Conservation (phyloP, 2,797 vertebrate genomes). For the Natrix natrix region DNA sequence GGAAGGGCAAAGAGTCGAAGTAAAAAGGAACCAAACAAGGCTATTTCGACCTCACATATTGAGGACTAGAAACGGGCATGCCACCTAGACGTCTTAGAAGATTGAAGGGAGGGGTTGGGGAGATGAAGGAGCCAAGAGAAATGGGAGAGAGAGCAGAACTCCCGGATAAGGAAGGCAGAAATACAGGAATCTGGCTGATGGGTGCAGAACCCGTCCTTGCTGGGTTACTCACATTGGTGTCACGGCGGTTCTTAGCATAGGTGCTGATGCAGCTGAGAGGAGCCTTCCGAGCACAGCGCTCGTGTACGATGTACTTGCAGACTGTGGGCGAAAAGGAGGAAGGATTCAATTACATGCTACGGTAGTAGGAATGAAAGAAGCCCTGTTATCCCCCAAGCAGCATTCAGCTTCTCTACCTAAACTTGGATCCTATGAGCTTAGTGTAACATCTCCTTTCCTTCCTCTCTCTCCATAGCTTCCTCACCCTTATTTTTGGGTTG, state of each 20-base stretch:
- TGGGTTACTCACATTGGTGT: conserved; percentile 80
- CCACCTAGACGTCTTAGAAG: background rate
- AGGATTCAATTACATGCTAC: background rate
- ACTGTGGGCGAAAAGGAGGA: conserved; percentile 69
- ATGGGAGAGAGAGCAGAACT: background rate
- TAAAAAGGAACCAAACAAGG: background rate
- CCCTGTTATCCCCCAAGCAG: background rate
- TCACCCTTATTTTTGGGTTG: background rate
- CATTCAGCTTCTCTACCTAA: background rate
- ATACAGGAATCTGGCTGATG: background rate
- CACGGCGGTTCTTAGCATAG: conserved; percentile 91
- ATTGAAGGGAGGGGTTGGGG: background rate
- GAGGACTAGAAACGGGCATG: background rate
- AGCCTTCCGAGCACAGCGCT: conserved; percentile 87
- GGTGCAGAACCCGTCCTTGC: background rate
- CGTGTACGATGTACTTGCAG: conserved; percentile 90
- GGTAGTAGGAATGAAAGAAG: background rate
- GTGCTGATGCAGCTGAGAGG: conserved; percentile 84
- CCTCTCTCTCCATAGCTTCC: background rate
- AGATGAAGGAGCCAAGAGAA: background rate
- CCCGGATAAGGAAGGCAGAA: background rate
- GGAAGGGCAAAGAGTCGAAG: background rate
- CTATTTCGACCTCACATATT: background rate
- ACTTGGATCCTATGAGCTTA: background rate
- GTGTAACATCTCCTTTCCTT: background rate